phyloP scores from a whole-genome alignment of 2,797 vertebrate genomes.

The Rhadinocentrus ornatus region DNA sequence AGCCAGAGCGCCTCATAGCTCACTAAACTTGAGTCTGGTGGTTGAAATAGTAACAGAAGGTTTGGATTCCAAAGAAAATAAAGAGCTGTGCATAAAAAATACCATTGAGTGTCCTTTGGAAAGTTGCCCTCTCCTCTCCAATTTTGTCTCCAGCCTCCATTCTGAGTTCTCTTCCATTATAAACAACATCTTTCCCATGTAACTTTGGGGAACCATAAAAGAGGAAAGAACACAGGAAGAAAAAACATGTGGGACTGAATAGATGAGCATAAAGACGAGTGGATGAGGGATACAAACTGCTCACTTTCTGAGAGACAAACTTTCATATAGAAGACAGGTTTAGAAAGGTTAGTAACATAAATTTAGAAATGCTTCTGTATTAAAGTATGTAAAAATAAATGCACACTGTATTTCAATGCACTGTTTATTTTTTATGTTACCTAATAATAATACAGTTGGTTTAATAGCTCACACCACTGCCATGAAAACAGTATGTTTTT shows the following conservation, averaged over 20 bases:
- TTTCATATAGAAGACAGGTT: slow-evolving; percentile 41
- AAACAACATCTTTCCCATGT: slow-evolving; percentile 76
- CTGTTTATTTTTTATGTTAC: slow-evolving; percentile 74
- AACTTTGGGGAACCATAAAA: slow-evolving; percentile 66
- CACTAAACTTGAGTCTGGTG: slow-evolving; percentile 55
- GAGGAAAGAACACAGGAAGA: slow-evolving; percentile 34
- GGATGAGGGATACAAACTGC: slow-evolving; percentile 28
- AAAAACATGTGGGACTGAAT: slow-evolving; percentile 56
- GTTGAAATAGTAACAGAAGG: slow-evolving; percentile 69
- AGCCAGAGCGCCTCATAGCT: slow-evolving; percentile 51
- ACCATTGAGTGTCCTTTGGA: slow-evolving; percentile 75
- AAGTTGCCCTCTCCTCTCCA: slow-evolving; percentile 52
- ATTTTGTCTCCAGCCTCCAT: slow-evolving; percentile 55
- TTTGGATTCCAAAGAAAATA: slow-evolving; percentile 79
- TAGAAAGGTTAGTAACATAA: slow-evolving; percentile 32
- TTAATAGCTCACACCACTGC: slow-evolving; percentile 83
- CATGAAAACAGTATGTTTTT: slow-evolving; percentile 77
- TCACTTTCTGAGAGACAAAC: slow-evolving; percentile 35
- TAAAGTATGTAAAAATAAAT: slow-evolving; percentile 74
- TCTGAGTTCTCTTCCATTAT: slow-evolving; percentile 63
- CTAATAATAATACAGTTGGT: slow-evolving; percentile 68
- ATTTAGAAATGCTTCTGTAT: slow-evolving; percentile 56
- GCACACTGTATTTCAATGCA: slow-evolving; percentile 83
- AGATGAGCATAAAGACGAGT: slow-evolving; percentile 33
- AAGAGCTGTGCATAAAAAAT: slow-evolving; percentile 69